Evolutionary conservation across 2,113 vertebrate species (phyloP), one percentile per base, ranked within the genome.

Genomic region (Cyanoramphus novaezelandiae): DNA sequence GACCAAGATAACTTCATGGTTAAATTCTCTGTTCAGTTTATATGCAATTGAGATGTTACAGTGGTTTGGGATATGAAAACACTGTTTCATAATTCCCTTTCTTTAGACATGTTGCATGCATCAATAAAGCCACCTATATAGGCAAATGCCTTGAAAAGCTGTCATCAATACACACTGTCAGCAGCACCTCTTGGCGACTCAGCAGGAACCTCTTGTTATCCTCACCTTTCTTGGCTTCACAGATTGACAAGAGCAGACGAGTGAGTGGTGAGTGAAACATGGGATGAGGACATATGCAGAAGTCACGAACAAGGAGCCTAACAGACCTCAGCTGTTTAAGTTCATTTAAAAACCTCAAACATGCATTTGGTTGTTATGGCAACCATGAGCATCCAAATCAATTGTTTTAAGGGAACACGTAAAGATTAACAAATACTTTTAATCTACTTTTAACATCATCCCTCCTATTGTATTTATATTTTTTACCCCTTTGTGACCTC

Each of bases 371-470:
- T 97, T 96, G 71, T 93, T 83, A 90, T 84, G 79, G 85, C 50
- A 97, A 94, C 62, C 4, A 25, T 53, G 31, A 93, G 10, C 64
- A 75, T 79, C 84, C 92, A 90, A 97, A 90, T 52, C 86, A 69
- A 90, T 91, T 88, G 59, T 88, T 96, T 59, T 89, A 86, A 82
- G 10, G 20, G 17, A 97, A 96, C 39, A 69, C n/a, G 35, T 37
- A 90, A 94, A 95, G 95, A 90, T 35, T 77, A 91, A 93, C 47
- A 94, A 95, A 94, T 83, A 31, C 31, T 93, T 94, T 76, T 59
- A 49, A 82, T 33, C 5, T 70, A 62, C 52, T 76, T 95, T 67
- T 79, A 81, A 59, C 27, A 69, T 46, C 68, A 60, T 25, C 82
- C 35, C 10, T 86, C 64, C 81, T 53, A 43, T 71, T 35, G 72